Percentiles rank a stretch among this genome's conserved stretches.
These are phyloP conservation scores for Idris sp. DNA, from an alignment of 1,140 invertebrate species.

Conservation along the genomic window DNA sequence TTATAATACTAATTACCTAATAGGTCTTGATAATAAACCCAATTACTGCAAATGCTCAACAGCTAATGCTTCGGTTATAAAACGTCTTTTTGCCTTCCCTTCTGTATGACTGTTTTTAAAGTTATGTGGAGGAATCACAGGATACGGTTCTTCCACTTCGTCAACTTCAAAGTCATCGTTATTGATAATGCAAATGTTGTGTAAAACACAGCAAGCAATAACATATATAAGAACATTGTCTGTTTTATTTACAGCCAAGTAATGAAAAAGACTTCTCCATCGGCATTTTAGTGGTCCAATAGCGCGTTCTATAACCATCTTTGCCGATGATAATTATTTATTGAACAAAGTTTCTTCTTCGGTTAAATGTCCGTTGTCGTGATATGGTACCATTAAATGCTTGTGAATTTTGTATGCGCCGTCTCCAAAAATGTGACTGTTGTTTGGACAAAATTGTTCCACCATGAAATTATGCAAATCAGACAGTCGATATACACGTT, in stretches of 20 bases:
- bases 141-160: no score
- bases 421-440: constrained; percentile 20
- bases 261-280: background rate
- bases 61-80: no score
- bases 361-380: background rate
- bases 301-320: constrained; percentile 1
- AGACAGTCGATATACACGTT: constrained; percentile 52
- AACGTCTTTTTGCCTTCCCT: no score
- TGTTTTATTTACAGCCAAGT: background rate
- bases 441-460: constrained; percentile 49
- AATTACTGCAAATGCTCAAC: no score
- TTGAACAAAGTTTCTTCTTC: background rate
- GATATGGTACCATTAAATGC: background rate
- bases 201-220: no score
- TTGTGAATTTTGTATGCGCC: constrained; percentile 1
- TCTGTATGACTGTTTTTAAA: no score
- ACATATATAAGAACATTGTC: background rate
- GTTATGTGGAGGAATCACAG: no score
- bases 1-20: no score
- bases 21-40: no score
- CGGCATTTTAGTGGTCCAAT: background rate
- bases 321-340: background rate
- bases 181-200: background rate
- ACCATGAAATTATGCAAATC: constrained; percentile 24
- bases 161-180: no score